Evolutionary conservation across 1,140 invertebrate species (phyloP).

Genomic region (Leptoteleia sp.): DNA sequence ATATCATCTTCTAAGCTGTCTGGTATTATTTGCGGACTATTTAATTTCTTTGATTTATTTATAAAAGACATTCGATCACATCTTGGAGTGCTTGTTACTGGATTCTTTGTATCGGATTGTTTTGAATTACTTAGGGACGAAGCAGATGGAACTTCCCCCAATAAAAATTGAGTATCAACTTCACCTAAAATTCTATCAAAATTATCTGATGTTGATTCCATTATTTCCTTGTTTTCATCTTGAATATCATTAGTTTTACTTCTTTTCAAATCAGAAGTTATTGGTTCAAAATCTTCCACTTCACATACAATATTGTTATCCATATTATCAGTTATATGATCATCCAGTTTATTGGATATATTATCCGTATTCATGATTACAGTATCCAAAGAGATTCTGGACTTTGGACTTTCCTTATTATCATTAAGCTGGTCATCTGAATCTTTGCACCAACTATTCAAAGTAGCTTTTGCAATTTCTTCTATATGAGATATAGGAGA

Average conservation of each 20-base stretch:
- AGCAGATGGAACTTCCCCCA: slow-evolving; percentile 8
- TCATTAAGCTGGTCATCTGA: neutral
- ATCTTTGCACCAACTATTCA: slow-evolving; percentile 41
- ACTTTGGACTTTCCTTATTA: neutral
- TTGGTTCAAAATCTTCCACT: neutral
- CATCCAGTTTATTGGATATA: neutral
- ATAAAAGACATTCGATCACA: neutral
- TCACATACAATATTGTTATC: slow-evolving; percentile 19
- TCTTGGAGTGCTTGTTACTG: slow-evolving; percentile 10
- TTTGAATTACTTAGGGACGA: neutral
- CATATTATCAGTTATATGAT: slow-evolving; percentile 39
- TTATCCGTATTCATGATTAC: neutral
- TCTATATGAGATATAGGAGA: slow-evolving; percentile 12
- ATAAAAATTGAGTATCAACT: slow-evolving; percentile 40
- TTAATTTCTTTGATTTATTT: neutral
- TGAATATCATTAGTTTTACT: neutral
- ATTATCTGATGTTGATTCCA: slow-evolving; percentile 10
- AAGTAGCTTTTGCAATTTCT: slow-evolving; percentile 32
- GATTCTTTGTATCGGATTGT: neutral
- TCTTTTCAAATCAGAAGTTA: neutral
- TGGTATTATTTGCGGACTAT: neutral
- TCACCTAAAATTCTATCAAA: slow-evolving; percentile 42
- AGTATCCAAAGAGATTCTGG: neutral
- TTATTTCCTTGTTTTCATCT: neutral
- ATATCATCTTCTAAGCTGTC: slow-evolving; percentile 15